Percentiles rank a stretch among this genome's conserved stretches.
Conservation (phyloP, 1,140 invertebrate species). For the Melitaea cinxia region DNA sequence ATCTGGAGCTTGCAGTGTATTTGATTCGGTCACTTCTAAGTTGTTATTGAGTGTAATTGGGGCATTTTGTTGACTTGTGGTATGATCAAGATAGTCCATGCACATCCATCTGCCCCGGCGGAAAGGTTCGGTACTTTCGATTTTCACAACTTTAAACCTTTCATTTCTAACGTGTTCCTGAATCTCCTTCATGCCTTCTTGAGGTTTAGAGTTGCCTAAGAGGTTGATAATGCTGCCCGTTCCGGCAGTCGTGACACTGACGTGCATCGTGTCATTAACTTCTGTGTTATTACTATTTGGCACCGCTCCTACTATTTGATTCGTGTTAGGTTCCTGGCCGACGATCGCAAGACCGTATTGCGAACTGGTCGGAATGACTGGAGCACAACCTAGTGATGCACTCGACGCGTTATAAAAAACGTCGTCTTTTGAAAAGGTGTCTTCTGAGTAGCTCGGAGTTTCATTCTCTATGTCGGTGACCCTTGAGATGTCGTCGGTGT, state of each 20-base stretch:
- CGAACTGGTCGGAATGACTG: conserved; percentile 91
- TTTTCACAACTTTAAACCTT: conserved; percentile 97
- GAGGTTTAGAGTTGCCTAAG: conserved; percentile 83
- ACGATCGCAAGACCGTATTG: conserved; percentile 92
- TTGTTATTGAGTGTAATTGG: conserved; percentile 78
- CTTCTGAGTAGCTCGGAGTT: conserved; percentile 92
- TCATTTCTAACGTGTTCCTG: conserved; percentile 90
- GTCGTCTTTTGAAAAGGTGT: conserved; percentile 91
- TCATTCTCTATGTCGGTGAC: conserved; percentile 92
- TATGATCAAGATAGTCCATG: conserved; percentile 96
- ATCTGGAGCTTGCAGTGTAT: conserved; percentile 69
- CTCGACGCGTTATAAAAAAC: conserved; percentile 90
- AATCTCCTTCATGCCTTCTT: conserved; percentile 87
- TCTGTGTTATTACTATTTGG: conserved; percentile 79
- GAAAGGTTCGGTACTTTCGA: conserved; percentile 97
- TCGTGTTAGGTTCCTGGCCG: conserved; percentile 79
- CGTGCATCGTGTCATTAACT: conserved; percentile 83
- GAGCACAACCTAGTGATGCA: conserved; percentile 88
- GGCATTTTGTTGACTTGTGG: conserved; percentile 83
- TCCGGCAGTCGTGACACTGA: conserved; percentile 84
- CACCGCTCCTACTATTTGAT: conserved; percentile 75
- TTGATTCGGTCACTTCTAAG: conserved; percentile 70
- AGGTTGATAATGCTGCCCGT: conserved; percentile 85
- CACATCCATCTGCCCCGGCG: conserved; percentile 96
- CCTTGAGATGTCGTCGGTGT: conserved; percentile 92